phyloP scores from a whole-genome alignment of 2,888 invertebrate genomes.

The Agriopis leucophaearia region DNA sequence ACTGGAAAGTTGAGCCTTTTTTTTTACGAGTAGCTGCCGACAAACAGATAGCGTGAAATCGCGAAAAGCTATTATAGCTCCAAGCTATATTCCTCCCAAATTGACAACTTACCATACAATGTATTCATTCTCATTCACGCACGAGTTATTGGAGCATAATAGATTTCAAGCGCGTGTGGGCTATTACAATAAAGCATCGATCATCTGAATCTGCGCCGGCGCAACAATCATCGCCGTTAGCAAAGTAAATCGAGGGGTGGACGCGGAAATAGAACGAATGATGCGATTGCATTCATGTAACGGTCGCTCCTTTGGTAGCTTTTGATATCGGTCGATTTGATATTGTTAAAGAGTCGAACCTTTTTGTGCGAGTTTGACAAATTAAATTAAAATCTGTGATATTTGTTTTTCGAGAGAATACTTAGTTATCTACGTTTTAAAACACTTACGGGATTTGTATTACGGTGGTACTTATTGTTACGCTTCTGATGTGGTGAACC shows the following conservation, averaged over 20 bases:
- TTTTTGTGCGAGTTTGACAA: too few relatives aligned
- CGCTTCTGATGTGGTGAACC: too few relatives aligned
- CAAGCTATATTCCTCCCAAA: background rate
- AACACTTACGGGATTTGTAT: too few relatives aligned
- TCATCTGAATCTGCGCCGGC: conserved; percentile 59
- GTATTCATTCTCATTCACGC: conserved; percentile 47
- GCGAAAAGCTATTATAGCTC: too few relatives aligned
- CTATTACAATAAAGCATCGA: conserved; percentile 72
- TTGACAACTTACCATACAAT: background rate
- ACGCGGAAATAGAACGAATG: conserved; percentile 66
- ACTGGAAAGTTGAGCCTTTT: too few relatives aligned
- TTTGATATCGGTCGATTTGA: conserved; percentile 23
- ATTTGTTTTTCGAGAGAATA: too few relatives aligned
- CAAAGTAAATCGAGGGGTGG: conserved; percentile 76
- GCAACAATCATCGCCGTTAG: conserved; percentile 73
- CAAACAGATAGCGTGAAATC: background rate
- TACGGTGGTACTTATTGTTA: too few relatives aligned
- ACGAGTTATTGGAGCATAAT: conserved; percentile 59
- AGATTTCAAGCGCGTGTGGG: conserved; percentile 69
- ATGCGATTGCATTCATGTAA: conserved; percentile 52
- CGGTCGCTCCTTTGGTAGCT: conserved; percentile 47
- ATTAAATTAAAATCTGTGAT: too few relatives aligned
- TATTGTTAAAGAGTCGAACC: background rate
- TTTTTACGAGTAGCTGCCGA: background rate
- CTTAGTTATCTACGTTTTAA: too few relatives aligned